Conservation (phyloP, 2,113 vertebrate genomes). For the Rhea pennata region DNA sequence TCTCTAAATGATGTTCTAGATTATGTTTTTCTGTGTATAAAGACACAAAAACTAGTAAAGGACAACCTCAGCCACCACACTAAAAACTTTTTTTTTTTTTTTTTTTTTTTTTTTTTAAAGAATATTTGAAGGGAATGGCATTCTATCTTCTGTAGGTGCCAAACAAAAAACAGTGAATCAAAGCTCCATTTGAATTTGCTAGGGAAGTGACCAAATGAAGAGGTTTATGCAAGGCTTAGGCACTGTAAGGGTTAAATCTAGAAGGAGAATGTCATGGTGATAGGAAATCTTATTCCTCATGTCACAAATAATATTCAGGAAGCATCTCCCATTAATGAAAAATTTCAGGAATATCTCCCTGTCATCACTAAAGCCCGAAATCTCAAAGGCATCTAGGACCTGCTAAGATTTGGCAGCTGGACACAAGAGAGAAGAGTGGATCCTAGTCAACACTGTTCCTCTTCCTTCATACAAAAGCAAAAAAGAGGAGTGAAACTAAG, state of each 20-base stretch:
- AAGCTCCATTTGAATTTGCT: not conserved
- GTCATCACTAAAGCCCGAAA: not conserved
- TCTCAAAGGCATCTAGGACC: not conserved
- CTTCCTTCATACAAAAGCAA: not conserved
- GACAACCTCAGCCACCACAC: not conserved
- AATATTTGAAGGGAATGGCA: not conserved
- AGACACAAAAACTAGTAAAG: not conserved
- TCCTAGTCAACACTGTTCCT: not conserved
- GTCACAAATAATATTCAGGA: not conserved
- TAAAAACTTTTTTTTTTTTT: not conserved
- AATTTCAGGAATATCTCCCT: not conserved
- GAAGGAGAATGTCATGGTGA: not conserved
- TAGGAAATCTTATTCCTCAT: not conserved
- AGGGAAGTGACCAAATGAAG: not conserved
- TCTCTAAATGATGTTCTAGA: not conserved
- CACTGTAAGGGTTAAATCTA: not conserved
- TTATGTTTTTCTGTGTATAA: not conserved
- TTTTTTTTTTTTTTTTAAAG: not conserved
- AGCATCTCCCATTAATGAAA: not conserved
- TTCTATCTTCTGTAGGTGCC: not conserved
- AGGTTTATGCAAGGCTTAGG: not conserved
- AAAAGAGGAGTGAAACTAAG: not conserved
- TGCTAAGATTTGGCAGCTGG: not conserved
- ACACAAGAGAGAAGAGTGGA: not conserved
- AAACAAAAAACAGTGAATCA: not conserved